Evolutionary conservation across 2,113 vertebrate species (phyloP).

Genomic region (Sinosuthora webbiana): DNA sequence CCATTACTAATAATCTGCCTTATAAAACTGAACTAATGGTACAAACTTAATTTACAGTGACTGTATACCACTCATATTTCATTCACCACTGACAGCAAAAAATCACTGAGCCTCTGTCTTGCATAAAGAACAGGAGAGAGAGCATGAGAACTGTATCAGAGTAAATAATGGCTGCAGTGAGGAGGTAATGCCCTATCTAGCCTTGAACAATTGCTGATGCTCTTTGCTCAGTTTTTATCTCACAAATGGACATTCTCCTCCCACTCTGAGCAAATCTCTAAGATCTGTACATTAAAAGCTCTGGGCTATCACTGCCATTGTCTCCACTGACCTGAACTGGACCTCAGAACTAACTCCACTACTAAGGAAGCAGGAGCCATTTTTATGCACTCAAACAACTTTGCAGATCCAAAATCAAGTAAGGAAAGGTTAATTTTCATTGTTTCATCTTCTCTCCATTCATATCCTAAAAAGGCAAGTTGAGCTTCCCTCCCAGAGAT

Average conservation of each 20-base stretch:
- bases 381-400: neutral
- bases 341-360: neutral
- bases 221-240: neutral
- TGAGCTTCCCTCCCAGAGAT: neutral
- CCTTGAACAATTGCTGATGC: neutral
- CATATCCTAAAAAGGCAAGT: neutral
- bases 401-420: neutral
- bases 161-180: neutral
- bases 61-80: neutral
- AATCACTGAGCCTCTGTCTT: constrained; percentile 1
- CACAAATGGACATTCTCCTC: neutral
- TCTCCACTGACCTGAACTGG: neutral
- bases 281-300: neutral
- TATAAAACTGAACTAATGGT: constrained; percentile 39
- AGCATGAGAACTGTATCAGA: neutral
- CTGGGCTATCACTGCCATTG: neutral
- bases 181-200: neutral
- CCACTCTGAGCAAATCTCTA: neutral
- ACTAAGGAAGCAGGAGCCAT: neutral
- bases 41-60: constrained; percentile 49
- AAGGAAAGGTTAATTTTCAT: neutral
- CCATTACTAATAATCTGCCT: constrained; percentile 30
- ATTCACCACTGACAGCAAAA: neutral
- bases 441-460: neutral
- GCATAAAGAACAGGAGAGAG: neutral